Evolutionary conservation across 2,888 invertebrate genomes (phyloP).

Genomic region (Aphodius granarius): DNA sequence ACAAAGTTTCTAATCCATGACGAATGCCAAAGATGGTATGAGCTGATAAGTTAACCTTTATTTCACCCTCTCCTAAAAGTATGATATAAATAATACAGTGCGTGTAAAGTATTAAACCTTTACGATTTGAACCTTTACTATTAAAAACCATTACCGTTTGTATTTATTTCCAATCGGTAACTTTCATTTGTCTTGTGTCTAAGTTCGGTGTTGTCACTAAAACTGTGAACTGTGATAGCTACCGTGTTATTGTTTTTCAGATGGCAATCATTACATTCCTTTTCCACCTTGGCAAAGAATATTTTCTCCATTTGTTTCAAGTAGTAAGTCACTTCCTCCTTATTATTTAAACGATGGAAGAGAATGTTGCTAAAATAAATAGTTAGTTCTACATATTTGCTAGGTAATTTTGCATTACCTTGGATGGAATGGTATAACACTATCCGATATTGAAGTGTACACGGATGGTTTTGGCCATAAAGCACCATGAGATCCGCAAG

Average conservation of each 20-base stretch:
- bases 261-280: conserved; percentile 61
- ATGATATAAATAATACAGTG: background rate
- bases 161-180: conserved; percentile 4
- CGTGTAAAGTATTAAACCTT: background rate
- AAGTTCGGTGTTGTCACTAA: conserved; percentile 15
- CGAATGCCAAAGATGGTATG: conserved; percentile 72
- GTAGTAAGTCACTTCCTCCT: conserved; percentile 54
- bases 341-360: conserved; percentile 59
- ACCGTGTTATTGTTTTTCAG: conserved; percentile 15
- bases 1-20: conserved; percentile 75
- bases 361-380: background rate
- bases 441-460: conserved; percentile 50
- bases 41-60: conserved; percentile 60
- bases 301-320: conserved; percentile 60
- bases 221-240: conserved; percentile 9
- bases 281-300: conserved; percentile 59
- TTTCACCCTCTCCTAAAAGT: conserved; percentile 53
- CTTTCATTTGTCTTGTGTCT: conserved; percentile 21
- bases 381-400: background rate
- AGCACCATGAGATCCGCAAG: conserved; percentile 68
- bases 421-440: conserved; percentile 60
- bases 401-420: conserved; percentile 44
- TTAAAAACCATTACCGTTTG: background rate
- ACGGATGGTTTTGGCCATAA: conserved; percentile 72
- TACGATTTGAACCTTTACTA: background rate